These are phyloP conservation scores for Cepaea hortensis DNA, from an alignment of 2,888 invertebrate genomes.

Conservation along the genomic window DNA sequence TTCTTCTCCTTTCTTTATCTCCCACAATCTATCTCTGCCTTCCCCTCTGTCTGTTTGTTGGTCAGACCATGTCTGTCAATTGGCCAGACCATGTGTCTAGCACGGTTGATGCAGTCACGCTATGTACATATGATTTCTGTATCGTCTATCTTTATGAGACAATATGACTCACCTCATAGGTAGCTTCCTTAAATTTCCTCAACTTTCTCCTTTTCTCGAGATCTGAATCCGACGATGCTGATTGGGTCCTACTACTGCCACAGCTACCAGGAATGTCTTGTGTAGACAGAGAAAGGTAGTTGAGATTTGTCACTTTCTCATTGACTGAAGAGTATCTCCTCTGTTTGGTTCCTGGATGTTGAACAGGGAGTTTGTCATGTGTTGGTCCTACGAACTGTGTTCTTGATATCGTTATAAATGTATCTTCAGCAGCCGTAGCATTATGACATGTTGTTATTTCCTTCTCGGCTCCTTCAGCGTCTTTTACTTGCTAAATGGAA, in stretches of 20 bases:
- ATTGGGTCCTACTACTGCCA: background rate
- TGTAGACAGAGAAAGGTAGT: background rate
- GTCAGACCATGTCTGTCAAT: too few relatives aligned
- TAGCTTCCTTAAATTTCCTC: background rate
- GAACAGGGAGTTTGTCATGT: background rate
- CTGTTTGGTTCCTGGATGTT: background rate
- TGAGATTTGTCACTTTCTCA: background rate
- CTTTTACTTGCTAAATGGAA: background rate
- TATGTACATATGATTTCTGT: background rate
- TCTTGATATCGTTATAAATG: too few relatives aligned
- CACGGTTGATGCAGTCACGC: too few relatives aligned
- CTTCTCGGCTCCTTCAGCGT: background rate
- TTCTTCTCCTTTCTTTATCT: too few relatives aligned
- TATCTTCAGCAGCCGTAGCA: too few relatives aligned
- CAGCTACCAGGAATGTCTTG: background rate
- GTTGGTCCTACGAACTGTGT: too few relatives aligned
- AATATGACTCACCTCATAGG: background rate
- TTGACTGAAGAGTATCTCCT: conserved; percentile 8
- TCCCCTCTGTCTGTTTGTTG: too few relatives aligned
- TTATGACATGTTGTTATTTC: background rate
- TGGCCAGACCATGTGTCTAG: background rate
- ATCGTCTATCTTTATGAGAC: background rate
- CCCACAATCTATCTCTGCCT: too few relatives aligned
- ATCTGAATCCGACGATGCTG: conserved; percentile 6
- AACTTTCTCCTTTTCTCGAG: conserved; percentile 1